Conservation (phyloP, 2,888 invertebrate genomes). For the Synanthedon myopaeformis region DNA sequence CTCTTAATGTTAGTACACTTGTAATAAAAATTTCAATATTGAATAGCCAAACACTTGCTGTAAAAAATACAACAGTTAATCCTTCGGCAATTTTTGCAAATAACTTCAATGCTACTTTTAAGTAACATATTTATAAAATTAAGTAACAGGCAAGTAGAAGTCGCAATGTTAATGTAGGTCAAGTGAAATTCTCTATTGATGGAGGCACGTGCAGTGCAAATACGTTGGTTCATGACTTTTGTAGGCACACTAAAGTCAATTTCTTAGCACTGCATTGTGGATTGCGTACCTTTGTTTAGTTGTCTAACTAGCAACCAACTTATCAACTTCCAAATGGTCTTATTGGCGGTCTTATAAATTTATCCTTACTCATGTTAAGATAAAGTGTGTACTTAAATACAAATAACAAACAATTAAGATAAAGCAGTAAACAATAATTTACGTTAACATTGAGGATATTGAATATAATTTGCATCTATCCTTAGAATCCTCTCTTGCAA, state of each 20-base stretch:
- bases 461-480: slow-evolving; percentile 5
- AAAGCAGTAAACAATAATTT: background rate
- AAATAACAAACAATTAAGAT: background rate
- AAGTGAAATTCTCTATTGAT: slow-evolving; percentile 8
- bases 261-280: too few relatives aligned
- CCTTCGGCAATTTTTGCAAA: too few relatives aligned
- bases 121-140: background rate
- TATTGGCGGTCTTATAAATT: too few relatives aligned
- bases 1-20: too few relatives aligned
- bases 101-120: background rate
- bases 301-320: too few relatives aligned
- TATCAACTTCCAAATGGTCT: too few relatives aligned
- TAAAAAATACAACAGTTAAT: too few relatives aligned
- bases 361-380: too few relatives aligned
- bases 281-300: too few relatives aligned
- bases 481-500: slow-evolving; percentile 11
- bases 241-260: background rate
- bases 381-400: background rate
- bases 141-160: background rate
- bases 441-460: background rate
- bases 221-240: background rate
- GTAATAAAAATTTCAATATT: too few relatives aligned
- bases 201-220: slow-evolving; percentile 3
- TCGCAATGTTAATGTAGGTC: slow-evolving; percentile 8
- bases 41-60: too few relatives aligned